Percentiles rank a stretch among this genome's conserved stretches.
Evolutionary conservation across 1,140 invertebrate species (phyloP).

Genomic region (Anastatus disparis): DNA sequence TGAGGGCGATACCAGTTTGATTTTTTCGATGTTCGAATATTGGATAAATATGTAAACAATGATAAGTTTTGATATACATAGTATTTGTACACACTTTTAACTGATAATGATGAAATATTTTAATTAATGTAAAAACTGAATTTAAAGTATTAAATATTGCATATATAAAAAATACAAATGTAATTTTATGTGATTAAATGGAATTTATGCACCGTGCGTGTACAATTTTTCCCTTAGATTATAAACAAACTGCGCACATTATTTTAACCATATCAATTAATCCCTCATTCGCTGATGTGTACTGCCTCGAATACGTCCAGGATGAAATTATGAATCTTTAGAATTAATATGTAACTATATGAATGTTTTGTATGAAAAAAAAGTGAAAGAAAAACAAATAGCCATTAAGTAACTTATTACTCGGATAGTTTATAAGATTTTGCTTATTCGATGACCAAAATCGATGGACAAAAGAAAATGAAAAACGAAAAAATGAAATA

Average conservation of each 20-base stretch:
- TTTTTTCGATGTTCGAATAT: neutral
- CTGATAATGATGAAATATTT: neutral
- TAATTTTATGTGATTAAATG: neutral
- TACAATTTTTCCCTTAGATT: neutral
- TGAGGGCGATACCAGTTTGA: neutral
- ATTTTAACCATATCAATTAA: neutral
- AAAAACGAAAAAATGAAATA: neutral
- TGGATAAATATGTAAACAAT: neutral
- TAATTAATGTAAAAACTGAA: neutral
- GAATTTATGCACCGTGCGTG: neutral
- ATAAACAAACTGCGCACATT: too few relatives aligned
- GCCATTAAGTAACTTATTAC: conserved; percentile 47
- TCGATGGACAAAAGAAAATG: neutral
- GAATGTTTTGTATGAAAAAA: conserved; percentile 48
- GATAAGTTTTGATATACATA: neutral
- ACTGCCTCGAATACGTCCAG: conserved; percentile 18
- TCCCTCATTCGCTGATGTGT: conserved; percentile 22
- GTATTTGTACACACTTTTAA: neutral
- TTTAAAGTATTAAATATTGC: neutral
- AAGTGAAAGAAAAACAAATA: neutral
- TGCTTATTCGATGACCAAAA: neutral
- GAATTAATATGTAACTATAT: conserved; percentile 44
- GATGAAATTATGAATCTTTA: conserved; percentile 7
- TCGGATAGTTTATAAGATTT: conserved; percentile 1
- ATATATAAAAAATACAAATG: neutral